phyloP scores from a whole-genome alignment of 2,888 invertebrate species.

The Acrobeloides nanus region DNA sequence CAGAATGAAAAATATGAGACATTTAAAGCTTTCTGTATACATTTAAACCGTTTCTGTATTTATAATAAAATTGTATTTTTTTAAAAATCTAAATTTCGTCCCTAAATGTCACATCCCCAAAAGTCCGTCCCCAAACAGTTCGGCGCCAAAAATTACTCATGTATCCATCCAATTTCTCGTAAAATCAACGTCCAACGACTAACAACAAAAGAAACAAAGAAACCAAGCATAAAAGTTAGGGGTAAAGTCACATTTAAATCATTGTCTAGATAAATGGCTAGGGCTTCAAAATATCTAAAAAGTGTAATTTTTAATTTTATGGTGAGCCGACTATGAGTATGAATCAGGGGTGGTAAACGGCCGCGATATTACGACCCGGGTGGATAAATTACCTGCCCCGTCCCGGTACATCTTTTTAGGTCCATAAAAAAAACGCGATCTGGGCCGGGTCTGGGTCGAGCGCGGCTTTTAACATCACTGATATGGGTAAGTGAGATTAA shows the following conservation, averaged over 20 bases:
- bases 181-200: constrained; percentile 34
- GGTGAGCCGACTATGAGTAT: too few relatives aligned
- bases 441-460: too few relatives aligned
- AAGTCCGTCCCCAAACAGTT: too few relatives aligned
- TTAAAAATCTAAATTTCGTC: constrained; percentile 1
- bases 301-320: neutral
- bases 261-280: constrained; percentile 33
- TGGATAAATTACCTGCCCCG: neutral
- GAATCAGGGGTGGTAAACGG: too few relatives aligned
- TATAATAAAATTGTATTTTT: too few relatives aligned
- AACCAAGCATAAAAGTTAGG: constrained; percentile 41
- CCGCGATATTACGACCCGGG: too few relatives aligned
- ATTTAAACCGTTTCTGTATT: too few relatives aligned
- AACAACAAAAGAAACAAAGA: constrained; percentile 38
- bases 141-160: constrained; percentile 30
- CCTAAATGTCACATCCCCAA: constrained; percentile 37
- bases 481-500: too few relatives aligned
- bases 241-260: constrained; percentile 33
- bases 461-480: too few relatives aligned
- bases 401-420: neutral
- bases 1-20: too few relatives aligned
- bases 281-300: constrained; percentile 26
- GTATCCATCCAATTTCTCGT: constrained; percentile 32
- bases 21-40: too few relatives aligned
- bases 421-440: too few relatives aligned